Evolutionary conservation across 1,140 invertebrate genomes (phyloP).

Genomic region (Bombus pascuorum): DNA sequence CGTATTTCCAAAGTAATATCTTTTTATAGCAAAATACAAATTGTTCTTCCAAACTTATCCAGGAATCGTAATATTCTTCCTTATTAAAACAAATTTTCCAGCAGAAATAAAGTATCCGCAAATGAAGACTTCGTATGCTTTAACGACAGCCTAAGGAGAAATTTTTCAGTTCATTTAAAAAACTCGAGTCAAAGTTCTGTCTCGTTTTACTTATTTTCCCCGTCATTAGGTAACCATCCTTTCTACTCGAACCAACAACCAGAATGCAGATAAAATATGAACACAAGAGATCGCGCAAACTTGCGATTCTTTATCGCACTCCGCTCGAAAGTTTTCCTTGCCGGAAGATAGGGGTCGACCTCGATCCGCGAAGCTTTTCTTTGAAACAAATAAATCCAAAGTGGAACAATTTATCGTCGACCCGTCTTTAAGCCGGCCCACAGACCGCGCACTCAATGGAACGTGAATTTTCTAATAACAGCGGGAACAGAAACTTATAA

Average conservation of each 20-base stretch:
- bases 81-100: neutral
- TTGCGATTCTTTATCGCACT: conserved; percentile 3
- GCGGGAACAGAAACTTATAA: neutral
- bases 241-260: neutral
- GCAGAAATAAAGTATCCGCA: too few relatives aligned
- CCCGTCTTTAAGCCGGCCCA: neutral
- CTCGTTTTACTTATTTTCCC: neutral
- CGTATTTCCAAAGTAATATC: neutral
- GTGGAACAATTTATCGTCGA: conserved; percentile 41
- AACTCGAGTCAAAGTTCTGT: neutral
- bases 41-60: neutral
- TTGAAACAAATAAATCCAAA: conserved; percentile 42
- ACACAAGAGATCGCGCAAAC: neutral
- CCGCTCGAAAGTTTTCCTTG: conserved; percentile 2
- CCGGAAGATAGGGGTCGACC: neutral
- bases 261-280: neutral
- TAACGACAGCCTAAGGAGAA: neutral
- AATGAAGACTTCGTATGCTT: neutral
- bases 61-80: neutral
- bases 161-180: neutral
- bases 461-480: conserved; percentile 40
- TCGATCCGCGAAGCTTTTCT: neutral
- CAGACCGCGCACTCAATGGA: neutral
- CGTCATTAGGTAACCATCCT: neutral
- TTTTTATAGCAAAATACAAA: too few relatives aligned